Evolutionary conservation across 2,797 vertebrate species (phyloP).

Genomic region (Xenops minutus): DNA sequence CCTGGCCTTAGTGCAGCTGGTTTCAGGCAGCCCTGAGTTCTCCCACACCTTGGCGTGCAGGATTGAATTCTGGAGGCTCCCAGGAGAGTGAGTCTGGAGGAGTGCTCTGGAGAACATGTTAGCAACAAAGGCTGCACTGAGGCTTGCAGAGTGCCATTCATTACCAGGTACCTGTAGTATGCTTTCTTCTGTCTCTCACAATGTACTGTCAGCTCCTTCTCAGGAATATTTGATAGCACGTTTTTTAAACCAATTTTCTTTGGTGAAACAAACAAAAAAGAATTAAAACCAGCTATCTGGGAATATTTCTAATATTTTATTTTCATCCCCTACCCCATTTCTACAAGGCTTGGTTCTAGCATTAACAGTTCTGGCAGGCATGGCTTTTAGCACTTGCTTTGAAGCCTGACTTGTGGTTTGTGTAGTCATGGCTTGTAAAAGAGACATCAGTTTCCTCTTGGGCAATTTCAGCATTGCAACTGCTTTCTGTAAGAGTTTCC

Average conservation of each 20-base stretch:
- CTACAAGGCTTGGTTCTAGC: background rate
- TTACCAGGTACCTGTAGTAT: rapidly evolving
- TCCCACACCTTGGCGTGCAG: background rate
- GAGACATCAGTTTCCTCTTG: slow-evolving; percentile 56
- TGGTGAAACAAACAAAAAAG: background rate
- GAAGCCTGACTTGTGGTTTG: slow-evolving; percentile 23
- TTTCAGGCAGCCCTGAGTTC: background rate
- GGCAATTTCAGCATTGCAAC: slow-evolving; percentile 44
- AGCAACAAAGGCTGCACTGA: background rate
- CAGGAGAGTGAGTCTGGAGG: background rate
- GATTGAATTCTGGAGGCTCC: background rate
- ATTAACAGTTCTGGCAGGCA: background rate
- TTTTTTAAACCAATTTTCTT: background rate
- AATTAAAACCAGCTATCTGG: background rate
- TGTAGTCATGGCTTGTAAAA: slow-evolving; percentile 6
- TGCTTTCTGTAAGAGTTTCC: slow-evolving; percentile 52
- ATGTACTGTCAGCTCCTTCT: background rate
- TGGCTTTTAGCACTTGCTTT: background rate
- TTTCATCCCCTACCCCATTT: background rate
- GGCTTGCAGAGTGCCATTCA: background rate
- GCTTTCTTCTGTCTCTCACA: background rate
- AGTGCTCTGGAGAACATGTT: background rate
- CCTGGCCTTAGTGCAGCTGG: background rate
- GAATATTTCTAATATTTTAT: background rate
- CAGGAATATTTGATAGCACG: background rate